Evolutionary conservation across 2,888 invertebrate genomes (phyloP).

Genomic region (Aquatica leii): DNA sequence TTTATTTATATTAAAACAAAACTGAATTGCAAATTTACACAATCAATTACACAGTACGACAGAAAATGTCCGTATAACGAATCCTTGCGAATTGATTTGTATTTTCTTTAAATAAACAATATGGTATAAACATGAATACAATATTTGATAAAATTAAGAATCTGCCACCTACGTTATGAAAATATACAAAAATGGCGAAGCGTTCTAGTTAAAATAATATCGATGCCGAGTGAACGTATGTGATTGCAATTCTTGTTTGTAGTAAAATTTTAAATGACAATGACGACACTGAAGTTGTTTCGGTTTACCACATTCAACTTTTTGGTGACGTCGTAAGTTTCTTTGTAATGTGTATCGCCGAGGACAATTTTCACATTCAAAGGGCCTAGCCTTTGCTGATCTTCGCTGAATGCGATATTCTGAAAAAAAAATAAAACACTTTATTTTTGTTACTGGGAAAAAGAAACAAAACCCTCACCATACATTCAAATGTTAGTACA

Average conservation of each 20-base stretch:
- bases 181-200: too few relatives aligned
- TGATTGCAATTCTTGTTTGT: conserved; percentile 15
- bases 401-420: not conserved
- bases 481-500: too few relatives aligned
- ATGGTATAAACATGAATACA: too few relatives aligned
- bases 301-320: conserved; percentile 20
- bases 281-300: conserved; percentile 1
- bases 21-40: too few relatives aligned
- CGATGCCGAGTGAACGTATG: conserved; percentile 6
- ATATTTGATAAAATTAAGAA: too few relatives aligned
- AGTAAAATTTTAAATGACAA: conserved; percentile 12
- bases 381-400: conserved; percentile 12
- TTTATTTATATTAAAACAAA: too few relatives aligned
- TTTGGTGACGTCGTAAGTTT: conserved; percentile 17
- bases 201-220: not conserved
- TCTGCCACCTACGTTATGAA: too few relatives aligned
- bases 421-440: conserved; percentile 1
- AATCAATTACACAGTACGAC: too few relatives aligned
- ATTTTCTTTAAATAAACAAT: too few relatives aligned
- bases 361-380: conserved; percentile 14
- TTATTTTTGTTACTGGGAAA: not conserved
- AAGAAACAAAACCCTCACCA: too few relatives aligned
- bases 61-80: too few relatives aligned
- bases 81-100: too few relatives aligned
- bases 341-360: conserved; percentile 17